Evolutionary conservation across 2,888 invertebrate species (phyloP), one percentile per base, ranked within the genome.

Genomic region (Spilarctia lutea): DNA sequence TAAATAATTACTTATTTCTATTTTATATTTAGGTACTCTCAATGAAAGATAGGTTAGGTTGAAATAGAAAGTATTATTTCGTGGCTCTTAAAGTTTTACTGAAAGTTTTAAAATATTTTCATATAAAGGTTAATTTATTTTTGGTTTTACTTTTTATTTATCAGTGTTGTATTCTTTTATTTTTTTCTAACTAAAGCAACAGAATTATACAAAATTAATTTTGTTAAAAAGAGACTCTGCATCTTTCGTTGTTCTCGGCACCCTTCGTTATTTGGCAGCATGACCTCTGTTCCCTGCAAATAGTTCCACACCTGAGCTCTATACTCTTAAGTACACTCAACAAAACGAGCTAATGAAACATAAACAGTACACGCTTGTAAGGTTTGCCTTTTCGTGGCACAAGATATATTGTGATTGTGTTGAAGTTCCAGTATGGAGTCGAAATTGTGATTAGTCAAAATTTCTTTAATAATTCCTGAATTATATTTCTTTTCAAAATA

Each of bases 221-320:
- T n/a, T 56, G 30, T 27, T 45, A 52, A 0, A 24, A 7, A 20
- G 4, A 63, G 27, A 33, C 89, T 93, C 92, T 71, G 89, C 66
- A 30, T 68, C 42, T 81, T 85, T 82, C 75, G 3, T n/a, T 88
- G 81, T 85, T 78, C 88, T 30, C 65, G 80, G 83, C 91, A 91
- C 94, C 95, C 95, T 89, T 90, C 88, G 83, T 86, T 89, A 88
- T 90, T 88, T 88, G 86, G 92, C 91, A 88, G 90, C 93, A 91
- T 93, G 94, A 94, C 94, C 94, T 76, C 91, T 90, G 85, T 83
- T 82, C 88, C 85, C 87, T 84, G 87, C 88, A 89, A 91, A 92
- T 91, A 93, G 87, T 85, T 88, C 87, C 86, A 91, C 94, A 94
- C 94, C 94, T 94, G 94, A 81, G 91, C 88, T 85, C 90, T 87